Conservation (phyloP, 2,797 vertebrate genomes). For the Scyliorhinus canicula region DNA sequence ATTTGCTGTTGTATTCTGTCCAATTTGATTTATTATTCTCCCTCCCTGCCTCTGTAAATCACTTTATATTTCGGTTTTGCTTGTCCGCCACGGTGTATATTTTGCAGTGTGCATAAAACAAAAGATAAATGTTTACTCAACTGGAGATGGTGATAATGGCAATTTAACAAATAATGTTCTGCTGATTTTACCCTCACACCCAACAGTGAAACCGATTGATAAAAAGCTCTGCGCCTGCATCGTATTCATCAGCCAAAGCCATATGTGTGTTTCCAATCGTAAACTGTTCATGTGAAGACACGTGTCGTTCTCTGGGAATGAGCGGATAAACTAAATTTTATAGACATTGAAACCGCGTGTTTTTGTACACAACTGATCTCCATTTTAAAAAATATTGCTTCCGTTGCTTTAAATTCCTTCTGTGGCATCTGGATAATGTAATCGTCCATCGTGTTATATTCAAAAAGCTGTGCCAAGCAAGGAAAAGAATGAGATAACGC, state of each 20-base stretch:
- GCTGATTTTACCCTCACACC: neutral
- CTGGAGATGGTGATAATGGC: neutral
- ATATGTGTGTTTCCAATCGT: neutral
- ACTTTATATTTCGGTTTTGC: neutral
- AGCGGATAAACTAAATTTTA: neutral
- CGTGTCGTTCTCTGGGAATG: neutral
- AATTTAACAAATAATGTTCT: neutral
- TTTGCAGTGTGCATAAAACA: neutral
- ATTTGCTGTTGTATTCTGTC: neutral
- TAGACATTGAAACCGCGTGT: neutral
- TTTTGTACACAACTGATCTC: neutral
- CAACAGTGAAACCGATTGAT: neutral
- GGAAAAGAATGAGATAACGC: slow-evolving; percentile 6
- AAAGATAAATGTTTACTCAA: neutral
- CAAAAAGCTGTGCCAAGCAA: neutral
- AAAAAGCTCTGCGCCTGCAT: neutral
- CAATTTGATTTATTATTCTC: neutral
- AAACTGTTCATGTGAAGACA: neutral
- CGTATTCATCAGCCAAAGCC: neutral
- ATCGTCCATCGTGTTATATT: neutral
- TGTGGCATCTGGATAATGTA: too few relatives aligned
- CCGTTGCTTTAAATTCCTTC: neutral
- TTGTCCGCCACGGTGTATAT: neutral
- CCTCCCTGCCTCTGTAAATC: neutral
- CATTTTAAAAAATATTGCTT: neutral